These are phyloP conservation scores for Thalassoma bifasciatum DNA, from an alignment of 2,113 vertebrate species.

Conservation along the genomic window DNA sequence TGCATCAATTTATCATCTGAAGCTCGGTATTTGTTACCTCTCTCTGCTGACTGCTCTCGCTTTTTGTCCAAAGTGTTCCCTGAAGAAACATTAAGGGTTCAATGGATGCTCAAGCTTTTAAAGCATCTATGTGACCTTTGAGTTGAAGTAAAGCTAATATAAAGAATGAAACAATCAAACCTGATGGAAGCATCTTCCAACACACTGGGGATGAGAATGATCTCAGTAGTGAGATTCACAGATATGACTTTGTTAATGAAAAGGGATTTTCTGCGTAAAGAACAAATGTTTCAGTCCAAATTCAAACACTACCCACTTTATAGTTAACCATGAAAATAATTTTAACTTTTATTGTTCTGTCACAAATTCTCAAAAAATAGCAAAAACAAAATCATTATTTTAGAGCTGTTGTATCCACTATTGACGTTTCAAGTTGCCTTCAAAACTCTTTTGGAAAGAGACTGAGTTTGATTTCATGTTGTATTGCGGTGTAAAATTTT, in stretches of 20 bases:
- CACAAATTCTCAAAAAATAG: no score
- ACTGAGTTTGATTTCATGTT: no score
- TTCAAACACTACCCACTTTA: no score
- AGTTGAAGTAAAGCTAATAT: conserved; percentile 10
- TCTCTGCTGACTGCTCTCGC: conserved; percentile 19
- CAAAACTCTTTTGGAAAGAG: no score
- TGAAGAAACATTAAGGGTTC: conserved; percentile 24
- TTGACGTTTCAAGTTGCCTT: no score
- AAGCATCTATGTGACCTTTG: conserved; percentile 17
- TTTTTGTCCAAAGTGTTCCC: conserved; percentile 20
- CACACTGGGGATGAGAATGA: background rate
- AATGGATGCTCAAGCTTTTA: conserved; percentile 5
- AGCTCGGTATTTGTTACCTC: conserved; percentile 4
- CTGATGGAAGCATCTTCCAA: background rate
- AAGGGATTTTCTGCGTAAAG: no score
- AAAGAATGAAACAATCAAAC: conserved; percentile 16
- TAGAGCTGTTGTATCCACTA: no score
- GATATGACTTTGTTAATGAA: background rate
- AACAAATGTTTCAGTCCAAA: no score
- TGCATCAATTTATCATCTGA: conserved; percentile 18
- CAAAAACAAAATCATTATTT: no score
- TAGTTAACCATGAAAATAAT: no score
- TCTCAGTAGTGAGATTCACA: background rate
- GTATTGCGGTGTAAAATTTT: no score
- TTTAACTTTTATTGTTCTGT: no score